Percentiles rank a stretch among this genome's conserved stretches.
phyloP scores from a whole-genome alignment of 2,888 invertebrate genomes.

The Embidobia sp. region DNA sequence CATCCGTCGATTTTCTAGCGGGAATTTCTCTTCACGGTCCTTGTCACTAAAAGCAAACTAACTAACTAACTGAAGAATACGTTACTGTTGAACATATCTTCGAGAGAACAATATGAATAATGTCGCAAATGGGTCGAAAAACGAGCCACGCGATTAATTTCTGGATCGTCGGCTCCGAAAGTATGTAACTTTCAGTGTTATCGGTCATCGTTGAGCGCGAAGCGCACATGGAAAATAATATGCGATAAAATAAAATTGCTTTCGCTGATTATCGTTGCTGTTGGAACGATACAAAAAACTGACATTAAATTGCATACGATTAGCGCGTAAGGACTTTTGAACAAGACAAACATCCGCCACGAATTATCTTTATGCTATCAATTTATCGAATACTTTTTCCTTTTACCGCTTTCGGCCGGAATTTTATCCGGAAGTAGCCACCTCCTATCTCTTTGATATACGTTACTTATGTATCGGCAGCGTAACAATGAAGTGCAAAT shows the following conservation, averaged over 20 bases:
- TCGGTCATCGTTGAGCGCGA: slow-evolving; percentile 43
- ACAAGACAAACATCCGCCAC: slow-evolving; percentile 44
- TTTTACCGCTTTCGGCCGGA: slow-evolving; percentile 56
- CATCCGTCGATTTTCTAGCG: slow-evolving; percentile 64
- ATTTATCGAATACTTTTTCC: slow-evolving; percentile 46
- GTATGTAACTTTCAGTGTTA: slow-evolving; percentile 46
- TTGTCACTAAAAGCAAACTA: slow-evolving; percentile 37
- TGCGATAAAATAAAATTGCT: slow-evolving; percentile 29
- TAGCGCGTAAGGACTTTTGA: slow-evolving; percentile 43
- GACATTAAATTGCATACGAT: slow-evolving; percentile 37
- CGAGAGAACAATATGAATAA: slow-evolving; percentile 17
- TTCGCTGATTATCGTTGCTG: slow-evolving; percentile 49
- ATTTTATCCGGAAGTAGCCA: slow-evolving; percentile 49
- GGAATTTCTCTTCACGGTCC: slow-evolving; percentile 55
- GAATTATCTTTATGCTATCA: slow-evolving; percentile 52
- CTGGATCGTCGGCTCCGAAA: slow-evolving; percentile 37
- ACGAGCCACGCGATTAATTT: slow-evolving; percentile 17
- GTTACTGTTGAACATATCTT: slow-evolving; percentile 52
- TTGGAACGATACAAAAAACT: slow-evolving; percentile 28
- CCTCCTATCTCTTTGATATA: slow-evolving; percentile 55
- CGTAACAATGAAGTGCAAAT: slow-evolving; percentile 22
- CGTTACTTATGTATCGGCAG: slow-evolving; percentile 46
- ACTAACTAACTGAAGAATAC: background rate
- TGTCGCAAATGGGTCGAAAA: slow-evolving; percentile 18
- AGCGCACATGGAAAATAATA: slow-evolving; percentile 50